Percentiles rank a stretch among this genome's conserved stretches.
phyloP scores from a whole-genome alignment of 2,113 vertebrate species.

The Trichechus manatus region DNA sequence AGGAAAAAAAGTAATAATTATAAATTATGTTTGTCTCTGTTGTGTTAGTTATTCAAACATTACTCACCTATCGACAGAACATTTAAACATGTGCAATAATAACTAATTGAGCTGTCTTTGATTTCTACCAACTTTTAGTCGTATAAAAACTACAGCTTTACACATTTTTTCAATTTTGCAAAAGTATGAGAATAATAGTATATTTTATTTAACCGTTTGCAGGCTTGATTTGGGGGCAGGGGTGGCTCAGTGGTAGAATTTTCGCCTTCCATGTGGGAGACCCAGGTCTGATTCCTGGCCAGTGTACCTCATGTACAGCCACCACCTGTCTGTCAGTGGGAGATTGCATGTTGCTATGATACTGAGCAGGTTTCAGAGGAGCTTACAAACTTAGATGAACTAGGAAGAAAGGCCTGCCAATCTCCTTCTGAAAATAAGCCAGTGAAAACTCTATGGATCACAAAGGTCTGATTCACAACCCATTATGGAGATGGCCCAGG shows the following conservation, averaged over 20 bases:
- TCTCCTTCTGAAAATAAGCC: no score
- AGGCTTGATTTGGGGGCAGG: not conserved
- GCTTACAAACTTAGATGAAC: no score
- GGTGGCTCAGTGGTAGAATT: no score
- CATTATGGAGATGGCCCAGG: not conserved
- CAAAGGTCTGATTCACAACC: no score
- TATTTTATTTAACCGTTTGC: not conserved
- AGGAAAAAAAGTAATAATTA: conserved; percentile 44
- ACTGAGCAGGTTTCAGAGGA: no score
- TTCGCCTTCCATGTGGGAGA: no score
- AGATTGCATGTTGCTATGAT: no score
- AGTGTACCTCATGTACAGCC: no score
- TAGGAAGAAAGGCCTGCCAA: no score
- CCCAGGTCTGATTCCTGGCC: no score
- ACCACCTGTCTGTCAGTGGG: no score
- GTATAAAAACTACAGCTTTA: conserved; percentile 6
- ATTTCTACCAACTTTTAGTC: not conserved
- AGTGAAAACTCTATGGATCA: no score
- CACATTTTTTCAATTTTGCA: conserved; percentile 43
- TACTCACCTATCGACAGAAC: not conserved
- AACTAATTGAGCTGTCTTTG: conserved; percentile 28
- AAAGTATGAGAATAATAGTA: not conserved
- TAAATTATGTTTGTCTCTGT: not conserved
- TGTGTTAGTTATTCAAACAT: conserved; percentile 31
- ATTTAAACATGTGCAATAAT: conserved; percentile 19